A percentile compares a stretch with the other conserved stretches of the same genome.
Conservation (phyloP, 2,888 invertebrate genomes). For the Hirtodrosophila duncani region DNA sequence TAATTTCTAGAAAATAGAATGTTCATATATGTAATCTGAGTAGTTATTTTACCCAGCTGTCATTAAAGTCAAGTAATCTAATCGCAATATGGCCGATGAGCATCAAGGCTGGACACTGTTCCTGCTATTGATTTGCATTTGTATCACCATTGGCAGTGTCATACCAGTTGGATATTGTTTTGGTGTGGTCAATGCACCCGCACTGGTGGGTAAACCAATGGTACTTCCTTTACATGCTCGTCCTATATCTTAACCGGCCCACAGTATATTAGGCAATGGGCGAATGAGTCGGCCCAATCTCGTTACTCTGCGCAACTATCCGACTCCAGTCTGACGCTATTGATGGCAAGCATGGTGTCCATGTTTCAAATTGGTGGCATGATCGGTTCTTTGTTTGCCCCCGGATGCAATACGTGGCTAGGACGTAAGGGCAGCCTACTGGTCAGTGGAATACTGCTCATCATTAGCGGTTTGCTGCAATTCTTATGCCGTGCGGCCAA, state of each 20-base stretch:
- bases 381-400: conserved; percentile 89
- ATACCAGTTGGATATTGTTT: conserved; percentile 89
- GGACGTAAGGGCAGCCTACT: conserved; percentile 84
- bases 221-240: too few relatives aligned
- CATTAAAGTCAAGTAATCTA: background rate
- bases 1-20: too few relatives aligned
- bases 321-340: conserved; percentile 80
- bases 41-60: too few relatives aligned
- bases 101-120: conserved; percentile 48
- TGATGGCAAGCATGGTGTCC: conserved; percentile 90
- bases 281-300: conserved; percentile 82
- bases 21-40: too few relatives aligned
- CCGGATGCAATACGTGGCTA: conserved; percentile 83
- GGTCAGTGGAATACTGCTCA: conserved; percentile 82
- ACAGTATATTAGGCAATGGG: conserved; percentile 83
- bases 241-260: background rate
- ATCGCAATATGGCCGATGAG: conserved; percentile 5
- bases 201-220: conserved; percentile 80
- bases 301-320: conserved; percentile 81
- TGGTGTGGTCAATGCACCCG: conserved; percentile 89
- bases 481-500: conserved; percentile 82
- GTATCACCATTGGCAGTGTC: conserved; percentile 86
- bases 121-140: conserved; percentile 83
- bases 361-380: conserved; percentile 89
- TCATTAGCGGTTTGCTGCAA: conserved; percentile 83